These are phyloP conservation scores for Engraulis encrasicolus DNA, from an alignment of 2,113 vertebrate genomes.

Conservation along the genomic window DNA sequence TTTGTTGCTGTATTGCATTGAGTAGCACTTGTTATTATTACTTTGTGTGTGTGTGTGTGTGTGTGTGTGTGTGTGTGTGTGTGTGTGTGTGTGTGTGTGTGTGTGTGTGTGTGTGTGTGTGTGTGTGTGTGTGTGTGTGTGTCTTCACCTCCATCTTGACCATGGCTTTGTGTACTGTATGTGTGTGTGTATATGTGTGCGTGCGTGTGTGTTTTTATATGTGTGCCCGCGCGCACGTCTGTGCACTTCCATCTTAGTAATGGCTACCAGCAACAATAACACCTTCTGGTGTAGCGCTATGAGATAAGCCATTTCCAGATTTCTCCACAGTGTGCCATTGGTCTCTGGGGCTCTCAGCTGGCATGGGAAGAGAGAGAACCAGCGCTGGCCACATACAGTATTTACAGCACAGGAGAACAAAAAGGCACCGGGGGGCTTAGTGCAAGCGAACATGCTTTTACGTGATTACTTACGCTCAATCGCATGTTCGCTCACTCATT, in stretches of 20 bases:
- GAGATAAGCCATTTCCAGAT: slow-evolving; percentile 8
- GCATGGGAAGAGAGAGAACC: neutral
- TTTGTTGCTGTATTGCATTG: neutral
- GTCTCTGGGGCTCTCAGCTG: neutral
- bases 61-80: too few species aligned
- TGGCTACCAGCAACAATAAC: neutral
- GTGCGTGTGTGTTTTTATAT: too few species aligned
- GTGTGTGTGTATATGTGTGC: too few species aligned
- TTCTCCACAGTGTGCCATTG: neutral
- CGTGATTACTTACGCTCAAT: neutral
- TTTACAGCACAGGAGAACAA: slow-evolving; percentile 2
- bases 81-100: too few species aligned
- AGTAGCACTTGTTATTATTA: neutral
- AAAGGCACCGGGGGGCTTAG: neutral
- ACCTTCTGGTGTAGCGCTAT: neutral
- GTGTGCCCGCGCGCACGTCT: neutral
- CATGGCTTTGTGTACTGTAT: too few species aligned
- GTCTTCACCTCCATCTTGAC: too few species aligned
- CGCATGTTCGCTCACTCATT: neutral
- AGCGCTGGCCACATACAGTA: neutral
- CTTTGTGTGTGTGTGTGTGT: too few species aligned
- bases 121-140: too few species aligned
- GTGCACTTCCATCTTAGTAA: neutral
- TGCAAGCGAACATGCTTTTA: neutral
- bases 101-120: too few species aligned